Conservation (phyloP, 2,888 invertebrate genomes). For the Polydrusus tereticollis region DNA sequence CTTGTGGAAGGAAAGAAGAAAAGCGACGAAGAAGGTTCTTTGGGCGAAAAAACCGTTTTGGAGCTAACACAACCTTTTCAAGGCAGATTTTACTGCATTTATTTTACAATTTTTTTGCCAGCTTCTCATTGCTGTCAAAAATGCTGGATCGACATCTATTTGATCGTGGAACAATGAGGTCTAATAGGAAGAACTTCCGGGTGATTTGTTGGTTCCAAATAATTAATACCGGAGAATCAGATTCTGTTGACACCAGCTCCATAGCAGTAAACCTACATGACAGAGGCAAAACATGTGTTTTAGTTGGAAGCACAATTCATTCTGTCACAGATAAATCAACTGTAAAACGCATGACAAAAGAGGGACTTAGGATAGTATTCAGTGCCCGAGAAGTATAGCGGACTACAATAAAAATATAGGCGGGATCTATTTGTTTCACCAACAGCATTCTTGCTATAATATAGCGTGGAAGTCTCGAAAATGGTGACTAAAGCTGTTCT, state of each 20-base stretch:
- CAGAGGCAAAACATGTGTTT: conserved; percentile 54
- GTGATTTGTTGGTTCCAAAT: conserved; percentile 52
- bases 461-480: conserved; percentile 56
- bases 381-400: conserved; percentile 32
- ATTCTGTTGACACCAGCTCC: conserved; percentile 49
- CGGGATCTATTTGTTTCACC: conserved; percentile 57
- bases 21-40: conserved; percentile 43
- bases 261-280: conserved; percentile 55
- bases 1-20: conserved; percentile 48
- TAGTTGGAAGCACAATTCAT: conserved; percentile 50
- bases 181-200: conserved; percentile 37
- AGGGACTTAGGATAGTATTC: conserved; percentile 18
- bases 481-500: conserved; percentile 58
- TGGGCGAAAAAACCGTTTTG: conserved; percentile 55
- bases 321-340: conserved; percentile 36
- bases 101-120: conserved; percentile 57
- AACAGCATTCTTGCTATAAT: conserved; percentile 53
- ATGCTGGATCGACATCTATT: conserved; percentile 52
- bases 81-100: conserved; percentile 52
- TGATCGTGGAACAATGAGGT: conserved; percentile 56
- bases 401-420: conserved; percentile 58
- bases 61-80: conserved; percentile 52
- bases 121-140: conserved; percentile 52
- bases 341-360: conserved; percentile 53
- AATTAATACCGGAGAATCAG: conserved; percentile 50